Base-by-base conservation (phyloP, 1,140 invertebrate species). In the Cotesia typhae region DNA sequence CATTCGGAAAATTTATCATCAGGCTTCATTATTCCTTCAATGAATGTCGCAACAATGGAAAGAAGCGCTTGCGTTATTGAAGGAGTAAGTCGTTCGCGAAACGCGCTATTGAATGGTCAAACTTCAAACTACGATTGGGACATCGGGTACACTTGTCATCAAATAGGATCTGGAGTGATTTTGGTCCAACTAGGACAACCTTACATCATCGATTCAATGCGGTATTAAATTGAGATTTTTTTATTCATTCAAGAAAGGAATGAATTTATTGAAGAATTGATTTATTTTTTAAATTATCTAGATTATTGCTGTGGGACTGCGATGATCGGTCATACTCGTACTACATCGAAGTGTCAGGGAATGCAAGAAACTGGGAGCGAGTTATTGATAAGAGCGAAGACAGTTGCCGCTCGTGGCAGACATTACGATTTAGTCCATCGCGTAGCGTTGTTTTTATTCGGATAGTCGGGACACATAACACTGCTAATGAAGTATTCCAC, bases 401-500 rank as follows among this genome's bases (percentile, higher is more conserved):
- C 88, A 87, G 88, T 74, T 95, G 94, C 89, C 89, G 92, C 77
- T 97, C 95, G 0, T 99, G 98, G 98, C 97, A 99, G 87, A 92
- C 92, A 28, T 90, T 98, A 38, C 87, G 88, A 17, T 99, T 99
- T 86, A 78, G 90, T 0, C 92, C 84, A 63, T 71, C 91, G 17
- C 88, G 93, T 63, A 94, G 96, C 0, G 92, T 99, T 36, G 95
- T 98, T 20, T 98, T 97, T 84, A 94, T 99, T 75, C 91, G 94
- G 75, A 98, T 99, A 79, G 93, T 97, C 66, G 97, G 97, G 67
- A 98, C 95, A 4, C 92, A 94, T 74, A 98, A 98, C 86, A 96
- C 96, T n/a, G 96, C 95, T 3, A 99, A 99, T 88, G 97, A 98
- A 89, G 95, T 98, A 60, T 99, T 99, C 85, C 98, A 99, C 84